These are phyloP conservation scores for Hyla sarda DNA, from an alignment of 2,113 vertebrate genomes.

Conservation along the genomic window DNA sequence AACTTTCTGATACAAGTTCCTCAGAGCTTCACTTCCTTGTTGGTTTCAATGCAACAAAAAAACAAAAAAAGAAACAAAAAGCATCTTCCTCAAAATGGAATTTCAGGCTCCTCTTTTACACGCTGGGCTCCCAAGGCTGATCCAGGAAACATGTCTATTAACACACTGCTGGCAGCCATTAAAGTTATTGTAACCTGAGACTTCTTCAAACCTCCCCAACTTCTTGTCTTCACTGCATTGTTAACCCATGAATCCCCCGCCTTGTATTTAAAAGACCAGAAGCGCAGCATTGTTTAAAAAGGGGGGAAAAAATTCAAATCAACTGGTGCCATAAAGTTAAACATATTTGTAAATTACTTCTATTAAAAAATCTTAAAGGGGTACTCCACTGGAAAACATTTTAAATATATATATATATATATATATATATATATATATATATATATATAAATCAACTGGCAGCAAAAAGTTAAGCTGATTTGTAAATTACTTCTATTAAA, in stretches of 20 bases:
- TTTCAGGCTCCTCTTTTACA: background rate
- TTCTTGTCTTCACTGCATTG: background rate
- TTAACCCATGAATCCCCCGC: conserved; percentile 21
- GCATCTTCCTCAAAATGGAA: conserved; percentile 2
- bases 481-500: too few species aligned
- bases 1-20: conserved; percentile 37
- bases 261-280: background rate
- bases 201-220: conserved; percentile 10
- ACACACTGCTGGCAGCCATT: conserved; percentile 49
- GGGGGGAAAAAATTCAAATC: too few species aligned
- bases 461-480: too few species aligned
- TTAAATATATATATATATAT: too few species aligned
- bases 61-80: conserved; percentile 2
- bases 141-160: conserved; percentile 43
- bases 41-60: conserved; percentile 12
- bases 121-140: background rate
- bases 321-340: too few species aligned
- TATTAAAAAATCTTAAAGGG: too few species aligned
- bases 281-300: background rate
- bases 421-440: too few species aligned
- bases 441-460: too few species aligned
- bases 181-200: conserved; percentile 51
- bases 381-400: too few species aligned
- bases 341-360: too few species aligned
- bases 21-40: conserved; percentile 26